Base-by-base conservation (phyloP, 2,797 vertebrate species). In the Sebastes iracundus region DNA sequence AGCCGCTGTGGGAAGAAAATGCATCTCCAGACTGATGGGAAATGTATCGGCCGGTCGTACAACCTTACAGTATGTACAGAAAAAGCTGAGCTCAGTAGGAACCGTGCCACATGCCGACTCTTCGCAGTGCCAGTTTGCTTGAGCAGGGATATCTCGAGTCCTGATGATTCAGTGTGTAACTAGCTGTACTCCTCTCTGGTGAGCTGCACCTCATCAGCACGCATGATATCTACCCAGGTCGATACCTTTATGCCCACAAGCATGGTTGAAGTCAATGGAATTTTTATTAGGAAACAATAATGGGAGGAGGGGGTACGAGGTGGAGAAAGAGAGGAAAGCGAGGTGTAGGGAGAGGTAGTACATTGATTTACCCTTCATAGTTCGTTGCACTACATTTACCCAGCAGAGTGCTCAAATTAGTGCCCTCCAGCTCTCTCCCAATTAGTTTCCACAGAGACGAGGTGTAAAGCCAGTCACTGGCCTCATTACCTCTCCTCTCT, bases 291-390 rank as follows among this genome's bases (percentile, higher is more conserved):
- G 83, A 87, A 89, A 93, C 83, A 92, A 88, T 91, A 88, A 93
- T 85, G 78, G 83, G 63, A 33, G 76, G 72, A 63, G 56, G 60
- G 68, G 46, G 53, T 33, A 27, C 12, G 65, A 77, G 84, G 81
- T 73, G 63, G 83, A 61, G 83, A 80, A 62, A 78, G 63, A 82
- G 77, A 88, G 35, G 82, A 84, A 79, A 72, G 78, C 18, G 62
- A 93, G 89, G 89, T 88, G 87, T 93, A 82, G 79, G 71, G 79
- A 90, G 87, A 92, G 92, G 92, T 93, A 94, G 87, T 93, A 92
- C 94, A 95, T 94, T 94, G 95, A 96, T 96, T 96, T 94, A 96
- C 93, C 94, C 95, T 96, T 96, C 95, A 96, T 96, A 96, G 93
- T 92, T 88, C 84, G 92, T 91, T 96, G 94, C 95, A 94, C 95